These are phyloP conservation scores for Microcebus murinus DNA, from an alignment of 2,113 vertebrate species.

Conservation along the genomic window DNA sequence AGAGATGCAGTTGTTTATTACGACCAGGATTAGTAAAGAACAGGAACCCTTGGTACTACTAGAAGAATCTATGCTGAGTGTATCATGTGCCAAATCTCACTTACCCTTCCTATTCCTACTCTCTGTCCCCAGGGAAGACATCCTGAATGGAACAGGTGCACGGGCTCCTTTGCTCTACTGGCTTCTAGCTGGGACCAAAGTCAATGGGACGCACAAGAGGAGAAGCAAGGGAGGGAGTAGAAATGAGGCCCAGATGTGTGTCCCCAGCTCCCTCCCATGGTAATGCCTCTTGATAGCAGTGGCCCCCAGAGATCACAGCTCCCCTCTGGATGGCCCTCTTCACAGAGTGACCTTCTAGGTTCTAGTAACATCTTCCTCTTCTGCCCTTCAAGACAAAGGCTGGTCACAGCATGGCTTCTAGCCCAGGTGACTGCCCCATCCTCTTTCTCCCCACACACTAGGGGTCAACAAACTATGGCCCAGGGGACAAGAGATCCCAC, in stretches of 20 bases:
- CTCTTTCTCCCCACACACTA: neutral
- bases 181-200: neutral
- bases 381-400: neutral
- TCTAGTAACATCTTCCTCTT: neutral
- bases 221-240: neutral
- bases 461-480: neutral
- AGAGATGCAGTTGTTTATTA: neutral
- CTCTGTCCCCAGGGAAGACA: neutral
- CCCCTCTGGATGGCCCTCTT: neutral
- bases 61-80: neutral
- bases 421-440: neutral
- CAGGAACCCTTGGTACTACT: neutral
- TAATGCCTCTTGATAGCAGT: neutral
- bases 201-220: neutral
- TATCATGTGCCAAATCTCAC: fast-evolving
- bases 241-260: neutral
- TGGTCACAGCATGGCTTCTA: no score
- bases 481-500: neutral
- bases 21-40: neutral
- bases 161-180: neutral
- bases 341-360: no score
- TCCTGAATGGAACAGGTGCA: neutral
- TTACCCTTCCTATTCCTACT: neutral
- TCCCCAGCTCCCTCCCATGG: neutral
- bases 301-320: fast-evolving